A percentile compares a stretch with the other conserved stretches of the same genome.
Conservation (phyloP, 1,140 invertebrate genomes). For the Aphaenogaster rudis region DNA sequence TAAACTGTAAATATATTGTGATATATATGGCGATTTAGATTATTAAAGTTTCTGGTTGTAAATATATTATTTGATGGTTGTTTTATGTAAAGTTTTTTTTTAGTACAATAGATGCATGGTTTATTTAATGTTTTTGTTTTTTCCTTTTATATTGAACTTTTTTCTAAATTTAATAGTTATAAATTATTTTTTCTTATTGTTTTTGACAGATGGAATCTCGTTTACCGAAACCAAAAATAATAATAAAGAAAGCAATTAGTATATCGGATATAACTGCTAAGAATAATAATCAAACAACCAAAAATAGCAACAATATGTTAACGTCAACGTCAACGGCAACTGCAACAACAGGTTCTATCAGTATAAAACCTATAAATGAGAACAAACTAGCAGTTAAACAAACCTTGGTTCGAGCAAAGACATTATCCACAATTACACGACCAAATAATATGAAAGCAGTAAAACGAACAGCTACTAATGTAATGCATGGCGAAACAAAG, state of each 20-base stretch:
- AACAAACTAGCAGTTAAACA: constrained; percentile 77
- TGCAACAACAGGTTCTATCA: background rate
- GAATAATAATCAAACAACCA: background rate
- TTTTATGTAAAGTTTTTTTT: background rate
- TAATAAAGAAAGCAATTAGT: constrained; percentile 28
- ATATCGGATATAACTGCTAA: constrained; percentile 7
- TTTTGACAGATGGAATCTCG: constrained; percentile 81
- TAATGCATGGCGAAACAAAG: constrained; percentile 73
- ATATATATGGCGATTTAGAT: too few relatives aligned
- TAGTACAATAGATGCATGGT: background rate
- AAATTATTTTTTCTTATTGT: background rate
- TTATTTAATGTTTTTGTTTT: background rate
- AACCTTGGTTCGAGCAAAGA: constrained; percentile 73
- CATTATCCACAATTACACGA: constrained; percentile 72
- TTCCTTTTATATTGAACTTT: background rate
- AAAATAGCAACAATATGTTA: background rate
- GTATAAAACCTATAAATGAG: constrained; percentile 74
- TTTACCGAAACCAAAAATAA: constrained; percentile 77
- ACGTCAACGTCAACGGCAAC: constrained; percentile 7
- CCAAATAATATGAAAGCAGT: constrained; percentile 61
- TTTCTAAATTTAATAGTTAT: background rate
- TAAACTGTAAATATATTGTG: background rate
- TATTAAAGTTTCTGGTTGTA: too few relatives aligned
- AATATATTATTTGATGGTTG: background rate
- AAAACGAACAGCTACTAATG: constrained; percentile 77